These are phyloP conservation scores for Calidris pugnax DNA, from an alignment of 2,113 vertebrate genomes.

Conservation along the genomic window DNA sequence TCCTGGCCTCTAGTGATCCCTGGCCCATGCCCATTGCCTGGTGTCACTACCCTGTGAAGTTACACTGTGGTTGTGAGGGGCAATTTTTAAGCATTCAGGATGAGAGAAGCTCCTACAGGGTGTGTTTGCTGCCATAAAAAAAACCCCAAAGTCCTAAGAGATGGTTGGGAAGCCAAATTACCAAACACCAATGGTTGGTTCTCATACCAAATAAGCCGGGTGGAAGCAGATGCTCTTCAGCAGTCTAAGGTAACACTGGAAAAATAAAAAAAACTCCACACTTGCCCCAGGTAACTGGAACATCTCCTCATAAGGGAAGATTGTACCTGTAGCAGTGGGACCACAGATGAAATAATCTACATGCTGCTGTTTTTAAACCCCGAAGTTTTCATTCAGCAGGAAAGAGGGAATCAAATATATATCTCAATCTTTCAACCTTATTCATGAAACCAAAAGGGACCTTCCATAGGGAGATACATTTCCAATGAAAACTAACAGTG, in stretches of 20 bases:
- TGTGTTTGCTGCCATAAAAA: not conserved
- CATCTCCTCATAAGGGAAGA: not conserved
- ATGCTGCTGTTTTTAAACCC: not conserved
- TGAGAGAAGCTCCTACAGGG: not conserved
- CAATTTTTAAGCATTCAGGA: not conserved
- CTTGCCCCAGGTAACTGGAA: not conserved
- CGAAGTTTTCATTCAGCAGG: not conserved
- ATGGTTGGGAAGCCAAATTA: not conserved
- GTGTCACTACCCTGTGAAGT: not conserved
- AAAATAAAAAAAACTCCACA: rapidly evolving
- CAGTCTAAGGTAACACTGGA: not conserved
- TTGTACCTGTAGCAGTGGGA: not conserved
- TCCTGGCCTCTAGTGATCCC: not conserved
- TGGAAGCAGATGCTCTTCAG: not conserved
- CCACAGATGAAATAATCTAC: not conserved
- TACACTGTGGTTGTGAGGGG: not conserved
- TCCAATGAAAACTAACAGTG: conserved; percentile 16
- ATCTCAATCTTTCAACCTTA: not conserved
- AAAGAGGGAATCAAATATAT: not conserved
- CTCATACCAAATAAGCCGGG: not conserved
- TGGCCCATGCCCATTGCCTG: not conserved
- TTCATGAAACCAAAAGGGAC: not conserved
- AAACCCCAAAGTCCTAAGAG: not conserved
- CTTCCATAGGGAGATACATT: not conserved
- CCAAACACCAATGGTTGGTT: not conserved